Evolutionary conservation across 2,888 invertebrate genomes (phyloP), one percentile per base, ranked within the genome.

Genomic region (Hirudinaria manillensis): DNA sequence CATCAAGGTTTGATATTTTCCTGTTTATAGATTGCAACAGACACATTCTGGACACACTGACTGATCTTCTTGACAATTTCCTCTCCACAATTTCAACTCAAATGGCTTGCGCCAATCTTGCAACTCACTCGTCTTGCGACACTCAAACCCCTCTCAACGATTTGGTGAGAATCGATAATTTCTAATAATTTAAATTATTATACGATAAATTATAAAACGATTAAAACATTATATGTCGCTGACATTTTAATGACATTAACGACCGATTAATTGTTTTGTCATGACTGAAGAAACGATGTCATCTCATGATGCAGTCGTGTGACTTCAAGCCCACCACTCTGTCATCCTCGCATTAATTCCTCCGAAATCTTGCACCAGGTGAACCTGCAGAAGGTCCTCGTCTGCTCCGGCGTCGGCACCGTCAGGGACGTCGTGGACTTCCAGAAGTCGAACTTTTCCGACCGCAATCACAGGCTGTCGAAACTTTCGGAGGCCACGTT

Each of bases 11-110:
- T 45, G 45, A 45, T 16, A 45, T 3, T 61, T 61, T 61, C 10
- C n/a, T 19, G 13, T 29, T 27, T 61, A n/a, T n/a, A 61, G 61
- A 24, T 29, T 61, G 61, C 10, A 19, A 24, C 24, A 16, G 29
- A 61, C 29, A 24, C 24, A 61, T 29, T 27, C 24, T 61, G 61
- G 61, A 61, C 61, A 61, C 24, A 7, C 10, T 61, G 61, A 61
- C 61, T 16, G 61, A 29, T 61, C 61, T 61, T 61, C 24, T 61
- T 7, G 24, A 61, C 29, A 24, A 61, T 27, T 61, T 61, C 29
- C 19, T 61, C 61, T 61, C 61, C 2, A 61, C 61, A 61, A 61
- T 61, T 24, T 24, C 29, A 61, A 61, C 61, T 61, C 61, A 29
- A 27, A 24, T 61, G 61, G 24, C 61, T 27, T 19, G 7, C n/a